These are phyloP conservation scores for Seriola aureovittata DNA, from an alignment of 2,113 vertebrate genomes.

Conservation along the genomic window DNA sequence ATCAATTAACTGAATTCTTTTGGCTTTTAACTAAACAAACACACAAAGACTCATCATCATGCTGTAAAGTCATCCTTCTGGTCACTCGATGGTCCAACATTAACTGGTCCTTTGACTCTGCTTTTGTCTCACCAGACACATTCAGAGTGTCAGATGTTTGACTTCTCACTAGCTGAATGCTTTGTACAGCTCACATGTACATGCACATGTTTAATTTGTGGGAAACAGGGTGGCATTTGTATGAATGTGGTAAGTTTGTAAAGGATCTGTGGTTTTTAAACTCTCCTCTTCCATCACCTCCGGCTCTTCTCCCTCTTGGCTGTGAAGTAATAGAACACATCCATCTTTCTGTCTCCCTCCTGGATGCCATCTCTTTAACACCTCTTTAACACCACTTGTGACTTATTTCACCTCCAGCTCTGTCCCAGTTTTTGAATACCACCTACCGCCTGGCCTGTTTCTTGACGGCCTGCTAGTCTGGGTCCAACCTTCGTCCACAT, in stretches of 20 bases:
- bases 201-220: neutral
- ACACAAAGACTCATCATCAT: neutral
- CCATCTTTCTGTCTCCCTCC: constrained; percentile 53
- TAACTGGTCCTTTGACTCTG: neutral
- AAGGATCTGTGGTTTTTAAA: constrained; percentile 11
- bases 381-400: constrained; percentile 74
- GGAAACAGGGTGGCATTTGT: neutral
- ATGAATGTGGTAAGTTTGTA: neutral
- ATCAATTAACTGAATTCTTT: neutral
- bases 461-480: constrained; percentile 20
- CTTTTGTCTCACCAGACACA: neutral
- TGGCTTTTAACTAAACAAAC: neutral
- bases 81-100: neutral
- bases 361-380: constrained; percentile 68
- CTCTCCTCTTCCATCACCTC: constrained; percentile 28
- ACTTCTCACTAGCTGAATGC: neutral
- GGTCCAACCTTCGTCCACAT: constrained; percentile 5
- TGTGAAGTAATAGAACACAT: constrained; percentile 47
- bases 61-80: neutral
- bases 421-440: constrained; percentile 35
- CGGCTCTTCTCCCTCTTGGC: constrained; percentile 38
- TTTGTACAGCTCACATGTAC: neutral
- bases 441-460: constrained; percentile 36
- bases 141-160: too few relatives aligned
- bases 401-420: constrained; percentile 56